Evolutionary conservation across 2,797 vertebrate species (phyloP).

Genomic region (Pangasius krempfi): DNA sequence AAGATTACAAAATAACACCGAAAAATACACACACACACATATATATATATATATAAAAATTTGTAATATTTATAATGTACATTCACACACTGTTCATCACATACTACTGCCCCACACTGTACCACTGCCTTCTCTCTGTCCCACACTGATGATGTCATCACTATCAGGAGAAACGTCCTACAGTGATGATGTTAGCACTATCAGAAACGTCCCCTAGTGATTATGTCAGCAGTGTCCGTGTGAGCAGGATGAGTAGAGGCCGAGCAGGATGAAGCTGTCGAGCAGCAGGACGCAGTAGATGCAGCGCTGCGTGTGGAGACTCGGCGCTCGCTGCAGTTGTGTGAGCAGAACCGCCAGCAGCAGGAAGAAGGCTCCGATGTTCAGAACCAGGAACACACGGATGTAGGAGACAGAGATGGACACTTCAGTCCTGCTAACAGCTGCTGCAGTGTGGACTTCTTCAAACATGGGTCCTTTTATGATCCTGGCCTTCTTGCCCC

Average conservation of each 20-base stretch:
- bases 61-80: slow-evolving; percentile 8
- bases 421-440: slow-evolving; percentile 71
- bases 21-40: not conserved
- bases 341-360: slow-evolving; percentile 89
- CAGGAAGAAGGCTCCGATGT: slow-evolving; percentile 92
- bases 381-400: slow-evolving; percentile 90
- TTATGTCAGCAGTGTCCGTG: slow-evolving; percentile 79
- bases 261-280: slow-evolving; percentile 91
- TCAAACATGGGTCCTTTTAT: slow-evolving; percentile 76
- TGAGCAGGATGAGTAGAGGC: slow-evolving; percentile 94
- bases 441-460: slow-evolving; percentile 74
- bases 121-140: not conserved
- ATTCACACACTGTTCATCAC: not conserved
- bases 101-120: not conserved
- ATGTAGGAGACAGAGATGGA: slow-evolving; percentile 85
- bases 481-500: slow-evolving; percentile 74
- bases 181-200: not conserved
- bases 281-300: slow-evolving; percentile 89
- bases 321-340: slow-evolving; percentile 86
- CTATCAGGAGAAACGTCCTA: not conserved
- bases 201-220: not conserved
- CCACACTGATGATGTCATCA: not conserved
- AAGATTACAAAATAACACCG: slow-evolving; percentile 62
- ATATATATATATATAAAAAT: too few relatives aligned
- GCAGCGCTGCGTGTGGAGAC: slow-evolving; percentile 87